These are phyloP conservation scores for Haemorhous mexicanus DNA, from an alignment of 2,113 vertebrate species.

Conservation along the genomic window DNA sequence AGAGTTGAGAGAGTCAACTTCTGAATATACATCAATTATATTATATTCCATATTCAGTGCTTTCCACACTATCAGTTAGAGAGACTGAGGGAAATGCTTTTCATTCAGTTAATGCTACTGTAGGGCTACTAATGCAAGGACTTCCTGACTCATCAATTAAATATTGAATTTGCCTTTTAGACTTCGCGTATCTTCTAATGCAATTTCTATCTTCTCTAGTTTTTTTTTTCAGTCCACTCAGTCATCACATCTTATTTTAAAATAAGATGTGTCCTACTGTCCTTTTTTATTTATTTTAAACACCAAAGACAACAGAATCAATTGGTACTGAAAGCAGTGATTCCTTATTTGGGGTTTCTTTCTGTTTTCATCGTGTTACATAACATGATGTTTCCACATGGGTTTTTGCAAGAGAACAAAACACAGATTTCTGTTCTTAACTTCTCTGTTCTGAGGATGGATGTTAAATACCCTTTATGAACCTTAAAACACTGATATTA, in stretches of 20 bases:
- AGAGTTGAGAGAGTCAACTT: background rate
- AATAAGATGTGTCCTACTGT: background rate
- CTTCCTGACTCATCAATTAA: background rate
- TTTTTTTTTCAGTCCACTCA: background rate
- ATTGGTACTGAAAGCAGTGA: background rate
- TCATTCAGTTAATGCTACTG: background rate
- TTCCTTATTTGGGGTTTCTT: background rate
- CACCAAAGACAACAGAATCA: background rate
- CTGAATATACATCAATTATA: background rate
- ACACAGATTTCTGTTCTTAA: background rate
- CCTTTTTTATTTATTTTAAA: background rate
- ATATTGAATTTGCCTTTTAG: background rate
- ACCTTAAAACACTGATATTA: background rate
- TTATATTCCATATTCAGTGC: background rate
- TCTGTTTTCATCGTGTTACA: background rate
- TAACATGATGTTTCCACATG: background rate
- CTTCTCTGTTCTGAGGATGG: background rate
- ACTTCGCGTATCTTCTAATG: background rate
- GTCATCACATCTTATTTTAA: background rate
- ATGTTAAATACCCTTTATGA: background rate
- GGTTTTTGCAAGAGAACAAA: background rate
- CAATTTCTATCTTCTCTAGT: background rate
- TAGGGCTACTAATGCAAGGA: background rate
- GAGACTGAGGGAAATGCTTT: background rate
- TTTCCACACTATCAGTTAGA: background rate